Conservation (phyloP, 2,797 vertebrate genomes). For the Artibeus jamaicensis region DNA sequence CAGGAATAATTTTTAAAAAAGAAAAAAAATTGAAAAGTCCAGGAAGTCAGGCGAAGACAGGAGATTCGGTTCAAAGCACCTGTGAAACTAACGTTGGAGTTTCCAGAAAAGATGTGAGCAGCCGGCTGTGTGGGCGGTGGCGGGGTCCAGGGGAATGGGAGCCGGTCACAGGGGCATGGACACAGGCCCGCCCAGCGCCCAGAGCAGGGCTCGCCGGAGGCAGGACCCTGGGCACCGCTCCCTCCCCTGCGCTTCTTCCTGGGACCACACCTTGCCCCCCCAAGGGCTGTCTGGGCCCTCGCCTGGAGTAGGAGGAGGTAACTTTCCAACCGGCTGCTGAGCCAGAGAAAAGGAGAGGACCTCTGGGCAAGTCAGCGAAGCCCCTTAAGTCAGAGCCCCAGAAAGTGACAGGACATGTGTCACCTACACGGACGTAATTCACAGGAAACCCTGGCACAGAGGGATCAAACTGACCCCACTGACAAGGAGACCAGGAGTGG, state of each 20-base stretch:
- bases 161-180: background rate
- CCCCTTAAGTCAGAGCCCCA: background rate
- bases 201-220: background rate
- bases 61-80: background rate
- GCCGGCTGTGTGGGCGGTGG: accelerated
- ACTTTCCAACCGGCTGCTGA: background rate
- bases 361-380: background rate
- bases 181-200: background rate
- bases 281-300: too few relatives aligned
- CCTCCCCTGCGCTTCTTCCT: background rate
- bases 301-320: background rate
- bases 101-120: background rate
- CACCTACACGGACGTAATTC: background rate
- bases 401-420: background rate
- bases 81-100: background rate
- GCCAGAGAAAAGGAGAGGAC: background rate
- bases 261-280: background rate
- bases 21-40: background rate
- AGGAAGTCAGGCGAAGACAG: background rate
- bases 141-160: background rate
- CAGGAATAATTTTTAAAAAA: background rate
- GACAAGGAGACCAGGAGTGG: background rate
- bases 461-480: background rate
- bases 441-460: background rate
- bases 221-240: background rate